A percentile compares a stretch with the other conserved stretches of the same genome.
These are phyloP conservation scores for Cotesia congregata DNA, from an alignment of 2,888 invertebrate genomes.

Conservation along the genomic window DNA sequence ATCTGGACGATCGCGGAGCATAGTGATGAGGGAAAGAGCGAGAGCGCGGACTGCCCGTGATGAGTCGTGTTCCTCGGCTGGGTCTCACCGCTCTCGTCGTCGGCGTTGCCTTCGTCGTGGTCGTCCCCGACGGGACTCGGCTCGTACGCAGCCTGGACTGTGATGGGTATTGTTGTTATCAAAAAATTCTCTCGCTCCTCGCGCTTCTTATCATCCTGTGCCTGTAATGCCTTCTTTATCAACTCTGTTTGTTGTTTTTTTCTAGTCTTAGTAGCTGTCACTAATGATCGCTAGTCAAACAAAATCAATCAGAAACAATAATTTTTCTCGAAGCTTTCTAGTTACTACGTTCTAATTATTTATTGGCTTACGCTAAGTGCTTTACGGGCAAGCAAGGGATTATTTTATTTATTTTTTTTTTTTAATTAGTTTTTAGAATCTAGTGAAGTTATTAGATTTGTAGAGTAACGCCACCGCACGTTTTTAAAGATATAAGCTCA, in stretches of 20 bases:
- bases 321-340: constrained; percentile 19
- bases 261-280: constrained; percentile 98
- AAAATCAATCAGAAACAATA: constrained; percentile 41
- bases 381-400: not conserved
- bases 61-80: constrained; percentile 80
- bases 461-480: too few species aligned
- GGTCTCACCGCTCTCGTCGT: constrained; percentile 77
- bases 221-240: constrained; percentile 93
- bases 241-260: constrained; percentile 99
- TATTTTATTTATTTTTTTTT: not conserved
- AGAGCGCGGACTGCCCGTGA: constrained; percentile 92
- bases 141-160: constrained; percentile 95
- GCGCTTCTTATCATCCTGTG: constrained; percentile 94
- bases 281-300: constrained; percentile 84
- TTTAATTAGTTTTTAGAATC: not conserved
- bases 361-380: not conserved
- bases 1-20: constrained; percentile 97
- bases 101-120: constrained; percentile 79
- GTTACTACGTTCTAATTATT: not conserved
- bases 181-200: constrained; percentile 96
- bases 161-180: constrained; percentile 95
- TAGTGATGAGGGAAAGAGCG: constrained; percentile 95
- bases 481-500: too few species aligned
- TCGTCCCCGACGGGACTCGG: constrained; percentile 90
- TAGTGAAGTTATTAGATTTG: too few species aligned